phyloP scores from a whole-genome alignment of 1,140 invertebrate genomes.

The Batillaria attramentaria region DNA sequence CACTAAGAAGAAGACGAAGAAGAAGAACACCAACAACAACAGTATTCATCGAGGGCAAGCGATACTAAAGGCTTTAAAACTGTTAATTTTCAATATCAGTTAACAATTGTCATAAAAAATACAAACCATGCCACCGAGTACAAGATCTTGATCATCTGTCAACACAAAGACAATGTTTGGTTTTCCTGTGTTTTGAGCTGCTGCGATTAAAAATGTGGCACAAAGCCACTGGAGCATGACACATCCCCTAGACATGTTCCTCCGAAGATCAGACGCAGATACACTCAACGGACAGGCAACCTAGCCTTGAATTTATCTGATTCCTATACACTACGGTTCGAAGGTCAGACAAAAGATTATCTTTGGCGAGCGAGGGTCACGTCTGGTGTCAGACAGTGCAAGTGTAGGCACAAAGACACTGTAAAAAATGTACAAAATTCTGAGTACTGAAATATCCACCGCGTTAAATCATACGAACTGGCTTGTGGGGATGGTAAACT shows the following conservation, averaged over 20 bases:
- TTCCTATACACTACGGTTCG: neutral
- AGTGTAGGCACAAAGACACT: no score
- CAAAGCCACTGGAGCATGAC: no score
- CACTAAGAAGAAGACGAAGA: neutral
- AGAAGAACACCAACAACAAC: neutral
- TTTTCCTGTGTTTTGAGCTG: neutral
- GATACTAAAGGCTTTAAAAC: neutral
- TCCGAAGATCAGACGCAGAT: neutral
- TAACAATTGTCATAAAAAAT: neutral
- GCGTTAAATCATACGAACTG: no score
- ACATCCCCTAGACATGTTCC: neutral
- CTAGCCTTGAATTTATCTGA: neutral
- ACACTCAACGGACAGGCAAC: neutral
- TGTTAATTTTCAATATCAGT: neutral
- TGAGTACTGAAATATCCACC: no score
- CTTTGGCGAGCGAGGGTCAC: no score
- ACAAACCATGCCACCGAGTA: conserved; percentile 76
- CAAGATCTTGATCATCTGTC: conserved; percentile 72
- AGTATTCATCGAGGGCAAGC: neutral
- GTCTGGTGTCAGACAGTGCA: no score
- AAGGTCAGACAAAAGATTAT: neutral
- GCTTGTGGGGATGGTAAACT: no score
- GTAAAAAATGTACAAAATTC: no score
- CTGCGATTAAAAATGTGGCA: neutral
- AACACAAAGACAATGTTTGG: conserved; percentile 71